phyloP scores from a whole-genome alignment of 2,113 vertebrate genomes.

The Genyomyrus donnyi region DNA sequence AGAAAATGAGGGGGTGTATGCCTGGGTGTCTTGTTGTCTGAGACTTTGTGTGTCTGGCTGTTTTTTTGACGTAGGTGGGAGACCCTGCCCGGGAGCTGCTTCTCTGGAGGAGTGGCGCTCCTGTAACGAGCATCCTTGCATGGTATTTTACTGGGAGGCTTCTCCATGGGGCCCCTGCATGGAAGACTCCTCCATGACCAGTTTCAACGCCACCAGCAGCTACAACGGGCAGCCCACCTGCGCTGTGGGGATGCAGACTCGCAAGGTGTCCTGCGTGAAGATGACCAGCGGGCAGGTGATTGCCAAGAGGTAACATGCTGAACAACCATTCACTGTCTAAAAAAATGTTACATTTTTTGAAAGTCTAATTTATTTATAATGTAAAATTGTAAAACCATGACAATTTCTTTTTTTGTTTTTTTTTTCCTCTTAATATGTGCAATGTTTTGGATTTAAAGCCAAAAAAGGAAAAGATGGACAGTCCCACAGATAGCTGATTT shows the following conservation, averaged over 20 bases:
- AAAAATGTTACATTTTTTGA: not conserved
- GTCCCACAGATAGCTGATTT: not conserved
- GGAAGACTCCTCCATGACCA: constrained; percentile 48
- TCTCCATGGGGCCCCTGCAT: constrained; percentile 78
- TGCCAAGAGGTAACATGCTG: constrained; percentile 71
- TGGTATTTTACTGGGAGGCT: constrained; percentile 76
- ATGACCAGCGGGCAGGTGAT: constrained; percentile 69
- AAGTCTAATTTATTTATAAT: not conserved
- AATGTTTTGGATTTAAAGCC: not conserved
- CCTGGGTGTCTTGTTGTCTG: not conserved
- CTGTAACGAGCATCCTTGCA: constrained; percentile 78
- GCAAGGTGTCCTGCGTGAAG: constrained; percentile 76
- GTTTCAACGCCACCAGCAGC: constrained; percentile 54
- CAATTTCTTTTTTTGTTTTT: not conserved
- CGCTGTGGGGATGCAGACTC: constrained; percentile 73
- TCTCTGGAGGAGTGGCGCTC: constrained; percentile 75
- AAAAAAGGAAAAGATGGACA: not conserved
- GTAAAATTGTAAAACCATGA: not conserved
- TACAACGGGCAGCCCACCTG: constrained; percentile 62
- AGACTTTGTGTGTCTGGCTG: not conserved
- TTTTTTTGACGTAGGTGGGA: constrained; percentile 60
- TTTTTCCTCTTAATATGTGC: not conserved
- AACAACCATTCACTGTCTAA: not conserved
- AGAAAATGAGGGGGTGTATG: not conserved
- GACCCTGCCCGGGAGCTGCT: constrained; percentile 68